Evolutionary conservation across 2,797 vertebrate species (phyloP), one percentile per base, ranked within the genome.

Genomic region (Sciaenops ocellatus): DNA sequence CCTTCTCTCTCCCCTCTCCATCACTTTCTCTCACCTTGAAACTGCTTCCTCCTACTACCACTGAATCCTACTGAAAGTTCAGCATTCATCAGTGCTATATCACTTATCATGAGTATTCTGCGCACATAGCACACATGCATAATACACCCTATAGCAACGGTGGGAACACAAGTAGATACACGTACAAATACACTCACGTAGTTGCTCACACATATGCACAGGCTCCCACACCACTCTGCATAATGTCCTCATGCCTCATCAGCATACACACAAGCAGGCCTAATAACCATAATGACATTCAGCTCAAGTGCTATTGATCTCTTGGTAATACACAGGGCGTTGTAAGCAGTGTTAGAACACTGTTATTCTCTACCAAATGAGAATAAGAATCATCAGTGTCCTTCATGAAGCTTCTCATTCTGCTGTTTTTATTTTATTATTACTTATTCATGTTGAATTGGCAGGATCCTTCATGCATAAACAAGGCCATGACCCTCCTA

Each of bases 201-300:
- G 71, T 82, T 64, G 42, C 71, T 60, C 38, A 63, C 69, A 69
- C 42, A 80, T 71, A 64, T 60, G 60, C 76, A 81, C 26, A 18
- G 41, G 52, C 80, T 46, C 59, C 51, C 55, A 46, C 67, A 59
- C 57, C 54, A 63, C 54, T 62, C 74, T 85, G 91, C 84, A 88
- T 92, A 91, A 92, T 90, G 85, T 76, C 69, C 88, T 89, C 59
- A 63, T 86, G 73, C 76, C 87, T 92, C 89, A 91, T 90, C 87
- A 89, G 64, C 85, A 88, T 86, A 84, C 85, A 85, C 81, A 85
- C 86, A 70, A 83, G 87, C 78, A 74, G 78, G 67, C 79, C 79
- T 91, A 87, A 91, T 91, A 91, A 89, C 86, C 88, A 88, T 91
- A 92, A 93, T 90, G 90, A 86, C 89, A 92, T 93, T 90, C 86